These are phyloP conservation scores for Punctoribates punctum DNA, from an alignment of 2,888 invertebrate genomes.

Conservation along the genomic window DNA sequence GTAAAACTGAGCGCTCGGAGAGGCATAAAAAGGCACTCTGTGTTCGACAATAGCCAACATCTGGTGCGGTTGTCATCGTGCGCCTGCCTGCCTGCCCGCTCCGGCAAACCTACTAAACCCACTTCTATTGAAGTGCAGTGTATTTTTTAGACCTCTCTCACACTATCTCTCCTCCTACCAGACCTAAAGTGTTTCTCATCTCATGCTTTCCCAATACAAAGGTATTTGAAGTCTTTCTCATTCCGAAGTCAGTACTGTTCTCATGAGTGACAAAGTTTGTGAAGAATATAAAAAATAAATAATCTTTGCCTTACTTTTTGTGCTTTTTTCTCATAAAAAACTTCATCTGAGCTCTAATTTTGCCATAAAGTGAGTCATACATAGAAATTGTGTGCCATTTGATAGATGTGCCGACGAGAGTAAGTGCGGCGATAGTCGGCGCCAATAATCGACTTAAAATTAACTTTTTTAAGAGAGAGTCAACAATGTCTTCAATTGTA, in stretches of 20 bases:
- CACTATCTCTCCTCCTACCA: conserved; percentile 26
- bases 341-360: neutral
- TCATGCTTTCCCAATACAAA: conserved; percentile 1
- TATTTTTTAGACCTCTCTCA: conserved; percentile 5
- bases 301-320: conserved; percentile 4
- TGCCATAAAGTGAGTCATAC: conserved; percentile 3
- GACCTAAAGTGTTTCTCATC: neutral
- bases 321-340: neutral
- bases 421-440: neutral
- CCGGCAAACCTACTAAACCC: conserved; percentile 25
- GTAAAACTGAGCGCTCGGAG: neutral
- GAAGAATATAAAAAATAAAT: neutral
- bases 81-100: conserved; percentile 25
- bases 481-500: neutral
- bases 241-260: conserved; percentile 5
- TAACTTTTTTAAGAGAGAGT: conserved; percentile 1
- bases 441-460: conserved; percentile 13
- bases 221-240: conserved; percentile 18
- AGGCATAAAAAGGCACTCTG: conserved; percentile 29
- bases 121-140: neutral
- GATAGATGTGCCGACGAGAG: neutral
- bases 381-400: neutral
- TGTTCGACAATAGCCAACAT: conserved; percentile 28
- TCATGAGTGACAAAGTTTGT: conserved; percentile 24
- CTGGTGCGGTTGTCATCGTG: conserved; percentile 3